These are phyloP conservation scores for Cydia pomonella DNA, from an alignment of 1,140 invertebrate species.

Conservation along the genomic window DNA sequence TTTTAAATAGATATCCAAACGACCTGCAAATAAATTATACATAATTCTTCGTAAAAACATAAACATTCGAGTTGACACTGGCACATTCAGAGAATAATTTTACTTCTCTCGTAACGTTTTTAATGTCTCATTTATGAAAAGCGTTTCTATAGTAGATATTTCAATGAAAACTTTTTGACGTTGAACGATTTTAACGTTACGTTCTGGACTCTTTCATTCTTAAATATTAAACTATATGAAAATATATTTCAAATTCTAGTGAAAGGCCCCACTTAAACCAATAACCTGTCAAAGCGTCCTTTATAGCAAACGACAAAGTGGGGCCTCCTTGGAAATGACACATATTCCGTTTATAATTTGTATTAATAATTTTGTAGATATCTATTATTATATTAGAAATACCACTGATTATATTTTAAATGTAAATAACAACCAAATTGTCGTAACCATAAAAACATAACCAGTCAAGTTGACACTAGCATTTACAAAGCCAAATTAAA, in stretches of 20 bases:
- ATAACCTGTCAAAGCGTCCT: too few relatives aligned
- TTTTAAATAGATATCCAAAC: neutral
- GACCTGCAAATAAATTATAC: neutral
- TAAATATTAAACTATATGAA: too few relatives aligned
- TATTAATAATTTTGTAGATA: too few relatives aligned
- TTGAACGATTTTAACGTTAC: too few relatives aligned
- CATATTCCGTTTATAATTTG: too few relatives aligned
- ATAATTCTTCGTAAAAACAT: neutral
- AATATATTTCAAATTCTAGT: too few relatives aligned
- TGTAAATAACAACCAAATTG: neutral
- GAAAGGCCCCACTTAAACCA: too few relatives aligned
- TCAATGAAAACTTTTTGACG: too few relatives aligned
- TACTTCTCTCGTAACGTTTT: neutral
- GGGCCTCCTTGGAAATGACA: too few relatives aligned
- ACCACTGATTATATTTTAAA: neutral
- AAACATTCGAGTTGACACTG: neutral
- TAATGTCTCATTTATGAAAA: neutral
- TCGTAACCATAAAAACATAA: neutral
- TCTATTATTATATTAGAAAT: neutral
- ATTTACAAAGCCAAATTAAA: slow-evolving; percentile 11
- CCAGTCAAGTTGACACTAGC: neutral
- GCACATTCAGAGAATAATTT: neutral
- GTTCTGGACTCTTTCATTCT: too few relatives aligned
- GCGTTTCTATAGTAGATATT: too few relatives aligned
- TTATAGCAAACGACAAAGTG: too few relatives aligned